phyloP scores from a whole-genome alignment of 2,113 vertebrate species.

The Potamarius usumacintae region DNA sequence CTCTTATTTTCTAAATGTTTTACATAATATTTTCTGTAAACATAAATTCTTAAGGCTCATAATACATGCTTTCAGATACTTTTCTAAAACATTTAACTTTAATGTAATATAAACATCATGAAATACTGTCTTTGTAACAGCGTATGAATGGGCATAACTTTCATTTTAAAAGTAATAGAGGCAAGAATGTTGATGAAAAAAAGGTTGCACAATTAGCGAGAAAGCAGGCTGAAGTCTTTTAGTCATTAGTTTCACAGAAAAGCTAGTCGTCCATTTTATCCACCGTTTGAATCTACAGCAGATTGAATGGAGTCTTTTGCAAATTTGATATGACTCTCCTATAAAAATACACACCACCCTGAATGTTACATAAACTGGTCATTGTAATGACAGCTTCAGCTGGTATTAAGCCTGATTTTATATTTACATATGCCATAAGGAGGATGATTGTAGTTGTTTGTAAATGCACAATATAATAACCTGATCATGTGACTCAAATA shows the following conservation, averaged over 20 bases:
- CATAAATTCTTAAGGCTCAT: neutral
- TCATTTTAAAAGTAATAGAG: neutral
- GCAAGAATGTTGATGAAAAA: neutral
- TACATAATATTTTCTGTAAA: neutral
- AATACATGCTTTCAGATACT: neutral
- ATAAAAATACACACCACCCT: no score
- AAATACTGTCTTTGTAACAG: neutral
- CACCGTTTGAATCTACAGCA: neutral
- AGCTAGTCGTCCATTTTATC: neutral
- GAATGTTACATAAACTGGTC: no score
- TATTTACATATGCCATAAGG: no score
- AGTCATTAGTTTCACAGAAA: constrained; percentile 1
- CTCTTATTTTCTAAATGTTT: neutral
- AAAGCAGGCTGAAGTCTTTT: neutral
- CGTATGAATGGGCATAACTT: no score
- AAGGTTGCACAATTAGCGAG: neutral
- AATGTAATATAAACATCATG: neutral
- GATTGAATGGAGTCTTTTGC: neutral
- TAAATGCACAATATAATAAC: neutral
- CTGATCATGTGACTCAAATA: neutral
- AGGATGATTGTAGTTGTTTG: neutral
- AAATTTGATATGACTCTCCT: neutral
- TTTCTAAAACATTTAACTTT: neutral
- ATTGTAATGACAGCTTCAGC: no score
- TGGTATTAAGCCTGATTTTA: no score